Base-by-base conservation (phyloP, 1,140 invertebrate genomes). In the Eriocheir sinensis region DNA sequence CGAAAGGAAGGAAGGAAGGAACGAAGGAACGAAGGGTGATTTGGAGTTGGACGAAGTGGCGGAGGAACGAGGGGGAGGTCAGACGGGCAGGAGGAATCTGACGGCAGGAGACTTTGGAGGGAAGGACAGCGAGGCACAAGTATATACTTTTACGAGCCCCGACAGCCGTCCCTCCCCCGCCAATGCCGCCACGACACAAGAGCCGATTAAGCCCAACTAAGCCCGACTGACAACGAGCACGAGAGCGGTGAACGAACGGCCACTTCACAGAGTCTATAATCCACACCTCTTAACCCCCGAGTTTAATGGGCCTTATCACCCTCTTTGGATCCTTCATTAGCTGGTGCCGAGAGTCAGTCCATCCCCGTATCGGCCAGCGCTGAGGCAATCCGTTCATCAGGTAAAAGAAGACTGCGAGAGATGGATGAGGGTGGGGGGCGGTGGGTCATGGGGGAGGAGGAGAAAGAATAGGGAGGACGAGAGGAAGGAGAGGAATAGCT, bases 401-500 rank as follows among this genome's bases (percentile, higher is more conserved):
- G 60, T 1, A 72, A 72, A 3, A 72, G 60, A n/a, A 27, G 60
- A 72, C 21, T 72, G 6, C 2, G 17, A 30, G 34, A 85, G 81
- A 85, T 85, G 30, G 38, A 38, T 85, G 81, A 38, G 81, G 15
- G 36, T 15, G 27, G 36, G 38, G 8, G 38, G 36, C 34, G 81
- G 38, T 85, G 40, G 85, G 12, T 36, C 34, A 88, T 15, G 2
- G 9, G 36, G n/a, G 27, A 48, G 53, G 48, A 90, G 85, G 81
- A 88, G 44, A 60, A 44, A 60, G n/a, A n/a, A 38, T 32, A 88
- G 85, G 40, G 85, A 88, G 85, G 27, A 38, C 8, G 85, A 88
- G 85, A 9, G 9, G 38, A 27, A 32, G 32, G 38, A 40, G 38
- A 40, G 38, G 32, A 32, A 40, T 21, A 27, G 38, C 8, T 21